Base-by-base conservation (phyloP, 2,797 vertebrate genomes). In the Thaleichthys pacificus region DNA sequence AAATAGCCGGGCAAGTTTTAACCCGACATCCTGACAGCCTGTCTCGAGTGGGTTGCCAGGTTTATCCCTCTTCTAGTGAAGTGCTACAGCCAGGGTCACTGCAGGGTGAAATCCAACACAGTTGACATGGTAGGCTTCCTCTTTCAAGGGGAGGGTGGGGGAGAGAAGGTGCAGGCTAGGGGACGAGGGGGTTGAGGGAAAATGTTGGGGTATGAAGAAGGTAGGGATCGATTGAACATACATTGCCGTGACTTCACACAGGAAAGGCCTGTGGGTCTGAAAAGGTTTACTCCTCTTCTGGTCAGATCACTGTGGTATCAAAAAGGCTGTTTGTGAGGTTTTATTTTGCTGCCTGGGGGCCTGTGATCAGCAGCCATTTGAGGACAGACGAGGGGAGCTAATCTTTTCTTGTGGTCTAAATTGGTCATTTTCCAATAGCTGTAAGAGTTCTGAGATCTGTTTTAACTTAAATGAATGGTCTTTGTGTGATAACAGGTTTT, bases 241-340 rank as follows among this genome's bases (percentile, higher is more conserved):
- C 66, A 74, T 67, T 57, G 47, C 68, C 66, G 76, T 61, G 14
- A 19, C 60, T 61, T 67, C 68, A 62, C 49, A 65, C 65, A 68
- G 77, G 66, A 42, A 70, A 79, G 73, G 77, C 24, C 73, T 70
- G 80, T 69, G 70, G 77, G 66, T 63, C 51, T 70, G 81, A 77
- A 69, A 72, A 77, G 77, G 71, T 71, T 70, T 68, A 71, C 69
- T 71, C 60, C 69, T 71, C 60, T 64, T 70, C 76, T 74, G 78
- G 76, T 70, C 60, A 78, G 78, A 79, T 68, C 63, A 76, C 49
- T 64, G 56, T 56, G n/a, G 28, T 62, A 71, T 76, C 61, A 65
- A 19, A 69, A 72, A 6, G 14, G 35, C 32, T 26, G 35, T 3
- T 30, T 11, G 42, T 30, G 19, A 58, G 54, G 71, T 71, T 70